Evolutionary conservation across 2,888 invertebrate genomes (phyloP), one percentile per base, ranked within the genome.

Genomic region (Andrena bucephala): DNA sequence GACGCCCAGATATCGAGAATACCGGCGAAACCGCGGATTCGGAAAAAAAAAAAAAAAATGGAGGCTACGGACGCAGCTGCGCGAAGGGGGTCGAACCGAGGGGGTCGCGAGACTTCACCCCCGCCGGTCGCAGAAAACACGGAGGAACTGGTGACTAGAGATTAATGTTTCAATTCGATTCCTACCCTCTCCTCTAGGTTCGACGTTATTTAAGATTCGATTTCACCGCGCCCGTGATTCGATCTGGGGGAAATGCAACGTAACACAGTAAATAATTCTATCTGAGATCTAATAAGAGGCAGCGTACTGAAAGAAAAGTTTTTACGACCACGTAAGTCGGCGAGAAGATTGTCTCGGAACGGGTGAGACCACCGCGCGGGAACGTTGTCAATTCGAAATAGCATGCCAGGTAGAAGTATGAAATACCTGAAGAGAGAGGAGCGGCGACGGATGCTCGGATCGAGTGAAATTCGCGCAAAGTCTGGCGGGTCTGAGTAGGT

Each of bases 321-420:
- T 69, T 42, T 69, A 65, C n/a, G 62, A 52, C 36, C 33, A 65
- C 57, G 54, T 42, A 59, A 62, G 42, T 63, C 54, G 67, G 10
- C 50, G 68, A 76, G 70, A 76, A 84, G 84, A 78, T 84, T 79
- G 84, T 79, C 74, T 72, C 54, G 29, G 27, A 50, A 42, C 29
- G 67, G 59, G 65, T 8, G 24, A 54, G 69, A 68, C 42, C 33
- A 42, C 62, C 67, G 16, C 29, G 73, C 8, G 68, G 62, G 68
- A 68, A 59, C 57, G 36, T 66, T 60, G 60, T 83, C 69, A 48
- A 57, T 77, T 70, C 60, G 20, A 67, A 66, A 27, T 20, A 24
- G 4, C 13, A 29, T 16, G 36, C 65, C 48, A 29, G n/a, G 60
- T 48, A 33, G 7, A 54, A 60, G 50, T n/a, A 16, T 20, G 13